These are phyloP conservation scores for Apistogramma diplotaenia DNA, from an alignment of 2,113 vertebrate species.

Conservation along the genomic window DNA sequence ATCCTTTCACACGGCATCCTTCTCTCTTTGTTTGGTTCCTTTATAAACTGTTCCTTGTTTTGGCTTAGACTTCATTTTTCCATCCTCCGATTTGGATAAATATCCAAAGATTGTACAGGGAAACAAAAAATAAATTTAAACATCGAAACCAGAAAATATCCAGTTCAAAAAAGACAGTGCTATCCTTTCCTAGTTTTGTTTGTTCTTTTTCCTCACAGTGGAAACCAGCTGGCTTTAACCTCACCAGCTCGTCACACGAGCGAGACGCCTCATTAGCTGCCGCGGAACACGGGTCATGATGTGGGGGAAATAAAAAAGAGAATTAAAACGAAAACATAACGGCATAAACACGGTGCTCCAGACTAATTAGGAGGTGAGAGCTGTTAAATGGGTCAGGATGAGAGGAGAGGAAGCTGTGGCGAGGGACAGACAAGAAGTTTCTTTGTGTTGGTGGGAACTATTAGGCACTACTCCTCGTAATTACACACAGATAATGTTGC, in stretches of 20 bases:
- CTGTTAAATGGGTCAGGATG: not conserved
- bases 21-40: not conserved
- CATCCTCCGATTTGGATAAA: not conserved
- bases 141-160: not conserved
- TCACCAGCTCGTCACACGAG: not conserved
- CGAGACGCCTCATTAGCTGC: not conserved
- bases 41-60: not conserved
- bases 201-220: not conserved
- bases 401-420: not conserved
- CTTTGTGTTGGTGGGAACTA: not conserved
- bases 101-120: not conserved
- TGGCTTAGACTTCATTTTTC: not conserved
- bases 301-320: not conserved
- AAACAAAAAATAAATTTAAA: not conserved
- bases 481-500: not conserved
- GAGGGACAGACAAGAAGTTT: not conserved
- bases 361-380: conserved; percentile 30
- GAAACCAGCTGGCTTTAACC: not conserved
- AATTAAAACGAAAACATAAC: not conserved
- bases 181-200: not conserved
- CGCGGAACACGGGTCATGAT: not conserved
- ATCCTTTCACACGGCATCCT: not conserved
- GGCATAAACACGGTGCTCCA: conserved; percentile 4
- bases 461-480: not conserved
- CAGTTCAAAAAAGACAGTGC: not conserved